Conservation (phyloP, 2,888 invertebrate species). For the Carterocephalus palaemon region DNA sequence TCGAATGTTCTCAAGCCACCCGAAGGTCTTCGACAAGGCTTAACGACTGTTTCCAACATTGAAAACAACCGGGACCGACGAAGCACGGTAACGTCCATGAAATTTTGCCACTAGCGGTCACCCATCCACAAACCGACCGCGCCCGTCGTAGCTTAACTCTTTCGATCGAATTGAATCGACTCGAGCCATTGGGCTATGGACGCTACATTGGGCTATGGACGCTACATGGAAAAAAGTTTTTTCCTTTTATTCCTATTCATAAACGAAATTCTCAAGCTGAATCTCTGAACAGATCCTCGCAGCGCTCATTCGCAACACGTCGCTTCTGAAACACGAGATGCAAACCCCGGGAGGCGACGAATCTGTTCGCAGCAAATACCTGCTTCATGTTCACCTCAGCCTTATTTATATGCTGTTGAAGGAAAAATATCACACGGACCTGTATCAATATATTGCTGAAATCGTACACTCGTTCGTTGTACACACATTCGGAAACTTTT, state of each 20-base stretch:
- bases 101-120: too few species aligned
- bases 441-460: slow-evolving; percentile 26
- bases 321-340: slow-evolving; percentile 65
- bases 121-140: too few species aligned
- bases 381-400: slow-evolving; percentile 50
- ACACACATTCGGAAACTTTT: neutral
- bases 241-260: too few species aligned
- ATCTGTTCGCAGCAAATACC: slow-evolving; percentile 60
- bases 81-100: too few species aligned
- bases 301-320: slow-evolving; percentile 63
- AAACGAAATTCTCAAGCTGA: slow-evolving; percentile 21
- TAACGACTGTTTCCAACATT: too few species aligned
- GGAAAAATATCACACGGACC: slow-evolving; percentile 58
- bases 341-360: slow-evolving; percentile 66
- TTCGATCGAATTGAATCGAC: too few species aligned
- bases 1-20: too few species aligned
- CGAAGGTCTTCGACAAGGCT: too few species aligned
- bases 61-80: too few species aligned
- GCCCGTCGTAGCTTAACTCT: too few species aligned
- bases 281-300: neutral
- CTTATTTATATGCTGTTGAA: slow-evolving; percentile 64
- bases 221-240: neutral
- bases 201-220: too few species aligned
- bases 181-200: too few species aligned
- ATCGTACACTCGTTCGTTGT: neutral